Base-by-base conservation (phyloP, 2,113 vertebrate species). In the Sceloporus undulatus region DNA sequence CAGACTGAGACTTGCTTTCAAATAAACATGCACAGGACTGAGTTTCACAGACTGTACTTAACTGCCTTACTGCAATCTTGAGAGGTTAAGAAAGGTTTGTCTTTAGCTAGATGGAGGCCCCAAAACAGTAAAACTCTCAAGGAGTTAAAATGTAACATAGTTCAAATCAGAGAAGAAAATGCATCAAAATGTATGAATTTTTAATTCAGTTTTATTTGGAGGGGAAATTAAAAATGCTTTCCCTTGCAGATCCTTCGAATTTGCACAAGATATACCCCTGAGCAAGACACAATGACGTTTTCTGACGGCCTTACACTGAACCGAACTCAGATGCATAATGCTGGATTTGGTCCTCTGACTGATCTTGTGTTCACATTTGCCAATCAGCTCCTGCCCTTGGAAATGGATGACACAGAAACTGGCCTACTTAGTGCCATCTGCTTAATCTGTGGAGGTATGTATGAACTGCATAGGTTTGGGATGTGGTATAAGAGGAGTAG, bases 351-450 rank as follows among this genome's bases (percentile, higher is more conserved):
- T 84, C 98, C 98, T 0, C 97, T 99, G 91, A 99, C 98, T 0
- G 98, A 99, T 92, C 98, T 98, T 70, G 98, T 99, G 82, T 99
- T 99, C 97, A 98, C 98, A 0, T 99, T 99, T 95, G 98, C 98
- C 88, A 98, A 98, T 75, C 98, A 99, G 97, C 98, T 99, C 94
- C 97, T 99, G 97, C 98, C 98, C 79, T 96, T 99, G 94, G 98
- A 98, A 96, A 99, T 99, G 98, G 98, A 99, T 86, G 98, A 99
- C 95, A 98, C 98, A 0, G 98, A 99, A 95, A 98, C 98, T 1
- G 98, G 98, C 89, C 98, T 99, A 86, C 98, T 99, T 83, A 99
- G 98, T 96, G 98, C 98, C 97, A 99, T 99, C 98, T 99, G 98
- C 94, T 96, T 99, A 25, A 98, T 99, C 91, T 98, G 98, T 92